Evolutionary conservation across 2,113 vertebrate genomes (phyloP), one percentile per base, ranked within the genome.

Genomic region (Thinocorus orbignyianus): DNA sequence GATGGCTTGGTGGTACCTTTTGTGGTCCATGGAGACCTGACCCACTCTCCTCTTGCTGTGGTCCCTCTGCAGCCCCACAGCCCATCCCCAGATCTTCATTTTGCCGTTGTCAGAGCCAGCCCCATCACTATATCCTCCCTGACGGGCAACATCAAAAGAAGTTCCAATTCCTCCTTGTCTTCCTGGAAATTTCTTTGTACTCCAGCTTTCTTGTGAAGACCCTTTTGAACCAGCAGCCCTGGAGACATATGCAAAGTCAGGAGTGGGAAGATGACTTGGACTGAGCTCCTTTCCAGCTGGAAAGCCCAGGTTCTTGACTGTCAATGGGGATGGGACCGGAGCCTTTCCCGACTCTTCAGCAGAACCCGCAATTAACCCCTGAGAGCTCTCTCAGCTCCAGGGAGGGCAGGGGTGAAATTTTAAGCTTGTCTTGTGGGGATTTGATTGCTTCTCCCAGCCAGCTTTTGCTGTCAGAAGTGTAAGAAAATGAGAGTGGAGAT

Each of bases 21-120:
- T 3, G 9, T 58, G 30, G 9, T 77, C 25, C 0, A 0, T 11
- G 15, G 64, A 66, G 65, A n/a, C 30, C 37, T 74, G 79, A 3
- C 86, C 70, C 48, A 11, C 17, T 84, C 28, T 30, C 24, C 83
- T 39, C 16, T 18, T 18, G 13, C 1, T 15, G 62, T 30, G 5
- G 22, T 22, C 22, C 4, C 1, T 23, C 54, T 20, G 33, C 20
- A 4, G 31, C 2, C 12, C 42, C 24, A 4, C 23, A 54, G 89
- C 35, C 17, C n/a, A 4, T 42, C 81, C 19, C 6, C 4, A 30
- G 25, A 24, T 62, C 33, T 86, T 61, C 12, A 0, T 52, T 60
- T 35, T 64, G 49, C 13, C 54, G 0, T 41, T 90, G 39, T 22
- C 42, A 1, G 10, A 65, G 76, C 30, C 14, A 51, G 51, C 37